Conservation (phyloP, 1,140 invertebrate species). For the Hypothenemus hampei region DNA sequence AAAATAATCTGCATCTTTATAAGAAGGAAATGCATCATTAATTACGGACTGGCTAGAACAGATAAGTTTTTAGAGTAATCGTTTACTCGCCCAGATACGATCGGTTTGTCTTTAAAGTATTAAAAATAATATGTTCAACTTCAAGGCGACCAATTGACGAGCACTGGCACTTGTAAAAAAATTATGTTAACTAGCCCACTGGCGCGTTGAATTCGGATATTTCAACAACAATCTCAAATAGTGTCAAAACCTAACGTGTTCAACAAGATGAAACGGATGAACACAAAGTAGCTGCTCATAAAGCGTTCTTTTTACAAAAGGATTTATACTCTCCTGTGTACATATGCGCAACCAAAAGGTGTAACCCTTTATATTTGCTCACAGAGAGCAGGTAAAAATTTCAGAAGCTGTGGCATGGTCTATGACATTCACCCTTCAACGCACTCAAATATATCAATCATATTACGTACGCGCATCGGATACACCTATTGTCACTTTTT, state of each 20-base stretch:
- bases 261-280: conserved; percentile 26
- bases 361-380: conserved; percentile 20
- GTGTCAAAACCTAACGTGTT: conserved; percentile 23
- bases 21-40: background rate
- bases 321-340: conserved; percentile 16
- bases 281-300: conserved; percentile 24
- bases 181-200: conserved; percentile 1
- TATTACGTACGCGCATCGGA: conserved; percentile 30
- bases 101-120: no score
- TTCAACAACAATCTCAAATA: conserved; percentile 6
- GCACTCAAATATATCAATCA: conserved; percentile 29
- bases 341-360: conserved; percentile 20
- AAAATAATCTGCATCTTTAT: no score
- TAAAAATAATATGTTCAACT: no score
- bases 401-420: conserved; percentile 17
- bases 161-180: conserved; percentile 5
- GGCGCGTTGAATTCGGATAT: conserved; percentile 6
- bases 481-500: conserved; percentile 24
- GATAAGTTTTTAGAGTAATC: no score
- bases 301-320: no score
- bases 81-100: no score
- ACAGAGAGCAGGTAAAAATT: conserved; percentile 20
- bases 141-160: no score
- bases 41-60: no score
- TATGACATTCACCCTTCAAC: conserved; percentile 22